Base-by-base conservation (phyloP, 2,888 invertebrate genomes). In the Neuroscelio doddi region DNA sequence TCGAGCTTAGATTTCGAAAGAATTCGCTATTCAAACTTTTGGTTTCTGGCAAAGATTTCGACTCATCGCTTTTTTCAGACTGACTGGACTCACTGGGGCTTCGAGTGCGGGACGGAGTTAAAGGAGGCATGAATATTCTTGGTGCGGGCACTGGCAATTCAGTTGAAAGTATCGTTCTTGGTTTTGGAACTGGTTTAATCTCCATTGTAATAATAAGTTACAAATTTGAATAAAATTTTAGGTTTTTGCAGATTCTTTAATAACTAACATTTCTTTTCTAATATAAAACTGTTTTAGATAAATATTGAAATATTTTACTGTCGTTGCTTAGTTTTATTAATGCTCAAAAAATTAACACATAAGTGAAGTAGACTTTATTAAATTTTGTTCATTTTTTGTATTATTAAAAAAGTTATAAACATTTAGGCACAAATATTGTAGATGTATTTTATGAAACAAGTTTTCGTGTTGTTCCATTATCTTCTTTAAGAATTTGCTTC, bases 101-200 rank as follows among this genome's bases (percentile, higher is more conserved):
- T 39, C 64, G 68, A 7, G 69, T 71, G 8, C 76, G 70, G 0
- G 63, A 32, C 12, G 70, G 57, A 14, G 59, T 58, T 17, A 70
- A 29, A 34, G 70, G 53, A 51, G 67, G 15, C 45, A 50, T 47
- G 1, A 36, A 34, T 7, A 67, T 74, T 14, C 82, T 68, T 1
- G 82, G 82, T 0, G 82, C 80, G 27, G 82, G 82, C 9, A 78
- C 68, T 7, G 82, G 80, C 9, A 72, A 73, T 8, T 77, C 73
- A 8, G 69, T 26, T 8, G 70, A 38, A 36, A 78, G 63, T 24
- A 76, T 66, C 42, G 82, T 79, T 30, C 82, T 74, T 0, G 82
- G 82, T 52, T 82, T 82, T 21, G 82, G 82, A 47, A 81, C 72
- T 42, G 82, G 82, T 52, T 82, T 82, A 34, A 75, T 76, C 45